Conservation (phyloP, 2,888 invertebrate species). For the Diloba caeruleocephala region DNA sequence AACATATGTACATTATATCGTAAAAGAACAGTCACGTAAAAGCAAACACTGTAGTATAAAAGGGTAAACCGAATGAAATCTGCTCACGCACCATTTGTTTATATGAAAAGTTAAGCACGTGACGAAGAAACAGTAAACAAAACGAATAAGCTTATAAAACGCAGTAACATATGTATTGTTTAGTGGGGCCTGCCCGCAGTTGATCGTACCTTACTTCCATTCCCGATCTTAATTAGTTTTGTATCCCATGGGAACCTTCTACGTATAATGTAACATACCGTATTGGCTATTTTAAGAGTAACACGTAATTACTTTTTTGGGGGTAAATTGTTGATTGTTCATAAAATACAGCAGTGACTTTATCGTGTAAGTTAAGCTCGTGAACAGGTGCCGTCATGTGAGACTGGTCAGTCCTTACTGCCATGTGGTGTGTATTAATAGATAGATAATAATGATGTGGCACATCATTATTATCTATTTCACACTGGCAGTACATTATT, state of each 20-base stretch:
- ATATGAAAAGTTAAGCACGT: conserved; percentile 58
- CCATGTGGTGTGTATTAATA: too few species aligned
- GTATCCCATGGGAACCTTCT: conserved; percentile 1
- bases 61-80: conserved; percentile 41
- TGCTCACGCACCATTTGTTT: conserved; percentile 54
- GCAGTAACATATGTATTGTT: conserved; percentile 26
- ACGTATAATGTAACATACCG: neutral
- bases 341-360: conserved; percentile 5
- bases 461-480: too few species aligned
- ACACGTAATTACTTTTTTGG: conserved; percentile 6
- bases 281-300: conserved; percentile 10
- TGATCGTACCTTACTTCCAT: conserved; percentile 21
- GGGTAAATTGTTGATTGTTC: conserved; percentile 2
- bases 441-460: too few species aligned
- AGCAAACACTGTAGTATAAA: conserved; percentile 20
- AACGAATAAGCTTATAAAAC: conserved; percentile 47
- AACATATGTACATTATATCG: conserved; percentile 13
- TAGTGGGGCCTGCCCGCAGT: neutral
- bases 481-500: too few species aligned
- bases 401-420: too few species aligned
- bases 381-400: too few species aligned
- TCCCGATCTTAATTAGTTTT: conserved; percentile 29
- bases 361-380: too few species aligned
- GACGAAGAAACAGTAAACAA: conserved; percentile 52
- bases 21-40: conserved; percentile 27